Evolutionary conservation across 1,140 invertebrate genomes (phyloP).

Genomic region (Lethrus apterus): DNA sequence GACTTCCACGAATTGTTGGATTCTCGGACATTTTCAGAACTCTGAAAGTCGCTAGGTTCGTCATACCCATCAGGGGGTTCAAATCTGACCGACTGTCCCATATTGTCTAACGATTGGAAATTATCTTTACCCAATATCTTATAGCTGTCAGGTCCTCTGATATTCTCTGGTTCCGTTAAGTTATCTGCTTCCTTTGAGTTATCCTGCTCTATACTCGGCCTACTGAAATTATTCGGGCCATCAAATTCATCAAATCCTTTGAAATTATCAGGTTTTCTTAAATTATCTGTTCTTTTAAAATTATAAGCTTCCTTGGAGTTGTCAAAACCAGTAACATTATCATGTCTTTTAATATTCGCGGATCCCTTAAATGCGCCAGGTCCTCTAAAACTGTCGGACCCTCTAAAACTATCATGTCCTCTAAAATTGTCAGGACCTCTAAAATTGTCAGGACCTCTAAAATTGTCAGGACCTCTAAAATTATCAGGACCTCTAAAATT

Average conservation of each 20-base stretch:
- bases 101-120: too few species aligned
- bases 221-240: conserved; percentile 16
- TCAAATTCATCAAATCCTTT: conserved; percentile 2
- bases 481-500: neutral
- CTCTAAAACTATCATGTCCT: neutral
- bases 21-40: conserved; percentile 8
- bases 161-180: neutral
- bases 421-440: conserved; percentile 13
- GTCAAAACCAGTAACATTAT: conserved; percentile 14
- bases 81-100: too few species aligned
- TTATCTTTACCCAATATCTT: too few species aligned
- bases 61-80: too few species aligned
- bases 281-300: conserved; percentile 6
- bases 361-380: conserved; percentile 1
- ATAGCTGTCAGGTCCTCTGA: neutral
- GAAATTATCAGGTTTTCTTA: conserved; percentile 8
- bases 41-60: too few species aligned
- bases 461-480: conserved; percentile 3
- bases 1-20: too few species aligned
- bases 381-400: conserved; percentile 2
- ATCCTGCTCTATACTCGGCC: conserved; percentile 5
- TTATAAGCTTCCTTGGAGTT: too few species aligned
- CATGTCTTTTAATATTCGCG: conserved; percentile 2
- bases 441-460: conserved; percentile 1
- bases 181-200: neutral